These are phyloP conservation scores for Ametastegia equiseti DNA, from an alignment of 2,888 invertebrate genomes.

Conservation along the genomic window DNA sequence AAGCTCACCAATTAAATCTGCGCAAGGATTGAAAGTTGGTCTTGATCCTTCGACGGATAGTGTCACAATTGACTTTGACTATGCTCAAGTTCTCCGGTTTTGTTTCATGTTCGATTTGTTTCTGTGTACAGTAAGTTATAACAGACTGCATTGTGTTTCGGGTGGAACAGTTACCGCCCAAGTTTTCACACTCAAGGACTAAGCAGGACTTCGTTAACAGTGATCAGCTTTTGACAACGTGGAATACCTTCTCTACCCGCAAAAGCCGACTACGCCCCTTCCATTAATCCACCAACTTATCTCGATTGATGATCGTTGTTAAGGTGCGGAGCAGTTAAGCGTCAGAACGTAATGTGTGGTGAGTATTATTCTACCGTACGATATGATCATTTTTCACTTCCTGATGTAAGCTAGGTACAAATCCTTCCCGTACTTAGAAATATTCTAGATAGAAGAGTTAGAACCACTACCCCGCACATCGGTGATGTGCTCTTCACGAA, in stretches of 20 bases:
- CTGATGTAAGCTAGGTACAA: neutral
- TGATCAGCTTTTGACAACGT: neutral
- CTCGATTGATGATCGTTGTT: neutral
- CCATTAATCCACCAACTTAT: neutral
- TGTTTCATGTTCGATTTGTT: neutral
- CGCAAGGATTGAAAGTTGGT: neutral
- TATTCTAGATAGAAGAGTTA: neutral
- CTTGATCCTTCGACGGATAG: neutral
- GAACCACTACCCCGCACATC: no score
- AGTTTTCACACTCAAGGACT: neutral
- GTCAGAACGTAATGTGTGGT: constrained; percentile 41
- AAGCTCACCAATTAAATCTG: neutral
- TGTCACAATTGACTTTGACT: neutral
- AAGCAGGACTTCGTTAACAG: neutral
- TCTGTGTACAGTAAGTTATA: neutral
- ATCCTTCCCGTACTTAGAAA: neutral
- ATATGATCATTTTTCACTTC: neutral
- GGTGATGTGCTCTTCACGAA: neutral
- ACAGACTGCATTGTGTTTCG: neutral
- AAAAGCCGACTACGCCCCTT: neutral
- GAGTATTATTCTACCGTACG: neutral
- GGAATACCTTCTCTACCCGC: neutral
- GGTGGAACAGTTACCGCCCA: neutral
- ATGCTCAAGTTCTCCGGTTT: neutral
- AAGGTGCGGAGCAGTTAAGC: neutral